These are phyloP conservation scores for Cryptotermes secundus DNA, from an alignment of 1,140 invertebrate genomes.

Conservation along the genomic window DNA sequence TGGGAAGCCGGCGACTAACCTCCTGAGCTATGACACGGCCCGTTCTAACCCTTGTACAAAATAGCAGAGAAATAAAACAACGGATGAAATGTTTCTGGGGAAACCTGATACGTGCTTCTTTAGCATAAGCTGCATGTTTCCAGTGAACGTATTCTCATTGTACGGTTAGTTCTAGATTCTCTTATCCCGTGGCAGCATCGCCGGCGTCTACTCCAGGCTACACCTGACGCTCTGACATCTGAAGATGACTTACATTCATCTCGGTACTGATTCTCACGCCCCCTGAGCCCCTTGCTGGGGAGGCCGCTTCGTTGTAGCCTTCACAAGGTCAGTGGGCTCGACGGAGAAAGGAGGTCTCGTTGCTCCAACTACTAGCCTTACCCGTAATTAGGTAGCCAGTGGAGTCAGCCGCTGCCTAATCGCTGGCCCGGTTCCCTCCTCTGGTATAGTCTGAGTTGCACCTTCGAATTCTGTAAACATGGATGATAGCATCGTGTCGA, in stretches of 20 bases:
- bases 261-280: not conserved
- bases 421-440: not conserved
- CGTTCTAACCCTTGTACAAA: too few species aligned
- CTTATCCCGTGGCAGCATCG: not conserved
- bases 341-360: not conserved
- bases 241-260: not conserved
- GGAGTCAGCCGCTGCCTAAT: not conserved
- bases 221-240: not conserved
- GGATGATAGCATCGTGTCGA: too few species aligned
- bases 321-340: slow-evolving; percentile 2
- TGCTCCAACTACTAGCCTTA: not conserved
- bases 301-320: not conserved
- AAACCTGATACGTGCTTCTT: too few species aligned
- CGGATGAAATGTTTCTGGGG: too few species aligned
- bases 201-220: not conserved
- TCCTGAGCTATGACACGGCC: too few species aligned
- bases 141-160: too few species aligned
- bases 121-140: too few species aligned
- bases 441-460: too few species aligned
- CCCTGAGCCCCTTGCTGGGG: not conserved
- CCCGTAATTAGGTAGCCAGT: not conserved
- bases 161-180: not conserved
- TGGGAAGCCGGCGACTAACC: too few species aligned
- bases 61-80: too few species aligned
- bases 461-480: too few species aligned